Evolutionary conservation across 2,797 vertebrate species (phyloP).

Genomic region (Sebastes goodei): DNA sequence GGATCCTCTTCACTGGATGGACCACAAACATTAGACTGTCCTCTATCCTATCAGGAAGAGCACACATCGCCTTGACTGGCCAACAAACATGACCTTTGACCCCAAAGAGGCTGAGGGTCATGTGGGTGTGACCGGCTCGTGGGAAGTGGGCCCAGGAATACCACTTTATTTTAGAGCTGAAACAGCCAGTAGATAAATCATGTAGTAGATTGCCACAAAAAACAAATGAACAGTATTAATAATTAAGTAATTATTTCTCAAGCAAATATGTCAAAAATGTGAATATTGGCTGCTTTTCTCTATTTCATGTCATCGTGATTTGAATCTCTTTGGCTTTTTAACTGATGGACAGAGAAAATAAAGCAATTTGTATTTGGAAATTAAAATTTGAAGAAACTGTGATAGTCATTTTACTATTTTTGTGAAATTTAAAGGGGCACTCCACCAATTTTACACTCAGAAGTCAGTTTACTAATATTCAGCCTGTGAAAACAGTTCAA

Average conservation of each 20-base stretch:
- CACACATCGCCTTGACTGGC: not conserved
- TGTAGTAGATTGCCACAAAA: not conserved
- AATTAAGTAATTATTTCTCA: not conserved
- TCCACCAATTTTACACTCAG: not conserved
- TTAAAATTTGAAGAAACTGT: not conserved
- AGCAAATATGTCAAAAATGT: not conserved
- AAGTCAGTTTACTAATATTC: not conserved
- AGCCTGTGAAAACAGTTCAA: not conserved
- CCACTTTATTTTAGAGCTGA: not conserved
- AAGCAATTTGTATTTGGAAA: not conserved
- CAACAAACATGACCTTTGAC: conserved; percentile 19
- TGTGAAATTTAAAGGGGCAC: not conserved
- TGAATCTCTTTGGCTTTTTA: not conserved
- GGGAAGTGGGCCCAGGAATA: not conserved
- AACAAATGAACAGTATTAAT: not conserved
- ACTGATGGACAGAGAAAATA: not conserved
- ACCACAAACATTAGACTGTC: not conserved
- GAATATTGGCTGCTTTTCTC: not conserved
- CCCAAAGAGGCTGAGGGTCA: conserved; percentile 8
- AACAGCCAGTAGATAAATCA: not conserved
- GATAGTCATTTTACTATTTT: not conserved
- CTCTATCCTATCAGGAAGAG: not conserved
- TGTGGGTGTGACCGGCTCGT: not conserved
- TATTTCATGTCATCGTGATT: not conserved
- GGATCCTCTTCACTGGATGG: conserved; percentile 12